Base-by-base conservation (phyloP, 2,888 invertebrate genomes). In the Himalopsyche japonica region DNA sequence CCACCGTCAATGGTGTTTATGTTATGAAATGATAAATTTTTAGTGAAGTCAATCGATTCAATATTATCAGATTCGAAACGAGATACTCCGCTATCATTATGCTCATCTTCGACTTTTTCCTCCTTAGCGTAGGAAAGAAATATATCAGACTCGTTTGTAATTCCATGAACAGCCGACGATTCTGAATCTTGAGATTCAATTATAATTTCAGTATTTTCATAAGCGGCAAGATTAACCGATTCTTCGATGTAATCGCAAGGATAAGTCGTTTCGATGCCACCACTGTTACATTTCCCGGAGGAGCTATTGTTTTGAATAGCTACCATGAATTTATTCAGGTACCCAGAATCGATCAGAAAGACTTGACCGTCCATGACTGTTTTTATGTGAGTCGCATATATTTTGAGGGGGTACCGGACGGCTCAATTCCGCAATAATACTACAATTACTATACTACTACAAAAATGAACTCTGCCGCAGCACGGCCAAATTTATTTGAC, bases 241-340 rank as follows among this genome's bases (percentile, higher is more conserved):
- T 76, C 76, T n/a, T 32, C 34, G 30, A 8, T 76, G 32, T 57
- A 27, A 57, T 49, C 24, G 76, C 37, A 43, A 77, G 78, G 30
- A 57, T 78, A 47, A 49, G 57, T 10, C 57, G 78, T 12, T 34
- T 57, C 37, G 49, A 77, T 20, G 34, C 48, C 30, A n/a, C 49
- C 37, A 10, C 37, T 3, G 43, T 57, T 30, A 6, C 24, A 34
- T 49, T 57, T 37, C 27, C 82, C 15, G 34, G 43, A 27, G 79
- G 34, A n/a, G 70, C 47, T 57, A 77, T 47, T 34, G 76, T 37
- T 70, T 49, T 47, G 24, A 76, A 76, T 76, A 27, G 84, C 49
- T 32, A 84, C 43, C 32, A 84, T 78, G 32, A 84, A 32, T 43
- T 84, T 84, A 30, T 81, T 84, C 37, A 84, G 49, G 76, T 79